These are phyloP conservation scores for Rotaria socialis DNA, from an alignment of 2,888 invertebrate species.

Conservation along the genomic window DNA sequence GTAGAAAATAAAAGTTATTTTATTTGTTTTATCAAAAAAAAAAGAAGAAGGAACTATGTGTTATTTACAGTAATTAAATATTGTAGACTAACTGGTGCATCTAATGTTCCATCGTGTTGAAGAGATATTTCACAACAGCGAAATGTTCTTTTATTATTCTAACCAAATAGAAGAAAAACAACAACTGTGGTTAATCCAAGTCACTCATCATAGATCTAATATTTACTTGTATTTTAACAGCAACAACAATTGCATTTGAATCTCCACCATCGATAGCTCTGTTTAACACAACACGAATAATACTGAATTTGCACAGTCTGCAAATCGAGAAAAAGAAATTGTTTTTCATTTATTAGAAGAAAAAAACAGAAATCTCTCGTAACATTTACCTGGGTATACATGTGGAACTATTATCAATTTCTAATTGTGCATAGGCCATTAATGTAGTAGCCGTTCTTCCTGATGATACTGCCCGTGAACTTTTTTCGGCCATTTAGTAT, in stretches of 20 bases:
- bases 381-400: not conserved
- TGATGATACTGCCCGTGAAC: not conserved
- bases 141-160: slow-evolving; percentile 32
- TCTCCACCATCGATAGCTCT: not conserved
- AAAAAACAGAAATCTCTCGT: not conserved
- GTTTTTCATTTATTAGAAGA: not conserved
- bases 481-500: not conserved
- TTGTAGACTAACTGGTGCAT: slow-evolving; percentile 10
- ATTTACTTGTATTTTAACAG: slow-evolving; percentile 36
- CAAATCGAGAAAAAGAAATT: not conserved
- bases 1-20: too few species aligned
- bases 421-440: slow-evolving; percentile 28
- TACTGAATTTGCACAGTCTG: slow-evolving; percentile 31
- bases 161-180: not conserved
- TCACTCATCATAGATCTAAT: not conserved
- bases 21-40: too few species aligned
- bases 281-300: slow-evolving; percentile 25
- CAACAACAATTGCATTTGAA: slow-evolving; percentile 16
- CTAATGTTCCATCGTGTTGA: not conserved
- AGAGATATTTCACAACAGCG: slow-evolving; percentile 32
- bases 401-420: slow-evolving; percentile 20
- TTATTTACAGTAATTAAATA: slow-evolving; percentile 21
- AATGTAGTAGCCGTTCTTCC: not conserved
- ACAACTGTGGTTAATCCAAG: not conserved
- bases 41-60: too few species aligned